These are phyloP conservation scores for Anguilla megastoma DNA, from an alignment of 2,797 vertebrate genomes.

Conservation along the genomic window DNA sequence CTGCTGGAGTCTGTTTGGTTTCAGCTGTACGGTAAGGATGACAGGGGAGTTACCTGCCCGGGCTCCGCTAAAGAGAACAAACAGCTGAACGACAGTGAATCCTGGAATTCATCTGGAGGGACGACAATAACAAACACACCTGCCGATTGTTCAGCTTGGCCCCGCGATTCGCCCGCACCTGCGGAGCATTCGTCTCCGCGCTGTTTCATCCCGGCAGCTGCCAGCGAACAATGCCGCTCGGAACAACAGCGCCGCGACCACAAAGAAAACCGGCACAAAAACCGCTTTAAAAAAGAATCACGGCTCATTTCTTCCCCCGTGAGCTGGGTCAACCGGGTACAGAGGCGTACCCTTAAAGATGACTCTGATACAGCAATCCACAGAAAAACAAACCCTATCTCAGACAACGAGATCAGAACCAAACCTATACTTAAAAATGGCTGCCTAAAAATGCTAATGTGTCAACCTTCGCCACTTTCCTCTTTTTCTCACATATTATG, in stretches of 20 bases:
- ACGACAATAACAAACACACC: constrained; percentile 1
- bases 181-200: not conserved
- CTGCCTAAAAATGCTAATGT: not conserved
- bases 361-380: not conserved
- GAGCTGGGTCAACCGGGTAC: not conserved
- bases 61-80: not conserved
- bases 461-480: not conserved
- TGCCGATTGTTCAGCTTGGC: not conserved
- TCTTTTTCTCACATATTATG: not conserved
- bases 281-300: not conserved
- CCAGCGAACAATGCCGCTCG: not conserved
- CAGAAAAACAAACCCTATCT: not conserved
- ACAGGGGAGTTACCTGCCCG: not conserved
- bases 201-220: not conserved
- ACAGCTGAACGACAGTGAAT: not conserved
- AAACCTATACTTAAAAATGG: not conserved
- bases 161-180: not conserved
- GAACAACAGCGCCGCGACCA: not conserved
- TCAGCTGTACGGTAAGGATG: not conserved
- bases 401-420: not conserved
- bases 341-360: not conserved
- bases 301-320: not conserved
- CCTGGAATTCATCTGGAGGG: not conserved
- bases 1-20: not conserved
- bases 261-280: not conserved